These are phyloP conservation scores for Drosophila arizonae DNA, from an alignment of 1,140 invertebrate species.

Conservation along the genomic window DNA sequence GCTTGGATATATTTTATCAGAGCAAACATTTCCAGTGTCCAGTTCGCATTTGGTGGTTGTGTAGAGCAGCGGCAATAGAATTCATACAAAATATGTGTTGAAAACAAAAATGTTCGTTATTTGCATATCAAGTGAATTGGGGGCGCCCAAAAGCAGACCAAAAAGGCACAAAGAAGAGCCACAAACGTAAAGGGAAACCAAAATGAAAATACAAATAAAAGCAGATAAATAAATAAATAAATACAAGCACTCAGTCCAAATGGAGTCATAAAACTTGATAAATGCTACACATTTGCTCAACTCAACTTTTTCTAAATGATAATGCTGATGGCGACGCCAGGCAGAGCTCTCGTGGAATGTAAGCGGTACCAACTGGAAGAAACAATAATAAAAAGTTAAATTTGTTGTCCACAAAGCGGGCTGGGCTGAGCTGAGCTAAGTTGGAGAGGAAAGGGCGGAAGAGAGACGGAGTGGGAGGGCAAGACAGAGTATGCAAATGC, in stretches of 20 bases:
- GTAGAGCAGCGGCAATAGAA: slow-evolving; percentile 60
- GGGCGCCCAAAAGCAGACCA: slow-evolving; percentile 18
- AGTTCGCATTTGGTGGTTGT: slow-evolving; percentile 66
- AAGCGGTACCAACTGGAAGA: slow-evolving; percentile 5
- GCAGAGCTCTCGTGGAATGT: slow-evolving; percentile 25
- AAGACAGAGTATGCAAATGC: not conserved
- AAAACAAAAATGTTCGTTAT: slow-evolving; percentile 66
- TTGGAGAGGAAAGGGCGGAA: no score
- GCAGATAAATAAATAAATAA: slow-evolving; percentile 7
- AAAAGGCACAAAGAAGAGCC: not conserved
- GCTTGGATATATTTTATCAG: slow-evolving; percentile 56
- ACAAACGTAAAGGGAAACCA: not conserved
- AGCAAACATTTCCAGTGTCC: slow-evolving; percentile 54
- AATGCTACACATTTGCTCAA: slow-evolving; percentile 59
- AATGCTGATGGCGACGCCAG: slow-evolving; percentile 25
- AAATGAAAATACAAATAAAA: not conserved
- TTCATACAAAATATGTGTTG: slow-evolving; percentile 71
- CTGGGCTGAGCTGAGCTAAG: not conserved
- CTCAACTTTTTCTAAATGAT: slow-evolving; percentile 47
- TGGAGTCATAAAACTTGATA: slow-evolving; percentile 74
- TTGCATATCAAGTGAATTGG: slow-evolving; percentile 72
- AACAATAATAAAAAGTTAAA: slow-evolving; percentile 58
- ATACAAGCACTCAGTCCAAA: slow-evolving; percentile 42
- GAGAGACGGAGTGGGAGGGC: no score
- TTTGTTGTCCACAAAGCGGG: slow-evolving; percentile 20